Percentiles rank a stretch among this genome's conserved stretches.
Conservation (phyloP, 2,113 vertebrate species). For the Condylura cristata region DNA sequence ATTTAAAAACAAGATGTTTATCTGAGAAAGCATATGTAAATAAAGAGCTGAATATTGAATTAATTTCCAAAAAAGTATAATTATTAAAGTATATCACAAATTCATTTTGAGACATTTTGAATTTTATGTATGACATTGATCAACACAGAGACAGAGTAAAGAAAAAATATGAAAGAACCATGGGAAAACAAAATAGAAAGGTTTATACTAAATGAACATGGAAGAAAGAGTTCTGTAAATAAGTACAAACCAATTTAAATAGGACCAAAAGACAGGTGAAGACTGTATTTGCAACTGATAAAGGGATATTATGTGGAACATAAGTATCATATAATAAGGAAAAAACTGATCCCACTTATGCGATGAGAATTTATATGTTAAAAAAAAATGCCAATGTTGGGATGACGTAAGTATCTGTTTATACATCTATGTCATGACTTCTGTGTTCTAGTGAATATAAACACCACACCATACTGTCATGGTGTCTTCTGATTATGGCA, state of each 20-base stretch:
- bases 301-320: not conserved
- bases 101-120: not conserved
- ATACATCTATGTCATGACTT: not conserved
- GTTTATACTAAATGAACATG: not conserved
- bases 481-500: not conserved
- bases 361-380: not conserved
- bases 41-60: not conserved
- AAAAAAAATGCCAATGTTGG: not conserved
- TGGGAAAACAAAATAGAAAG: constrained; percentile 23
- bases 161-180: not conserved
- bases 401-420: not conserved
- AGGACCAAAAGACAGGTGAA: not conserved
- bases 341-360: not conserved
- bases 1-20: not conserved
- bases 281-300: not conserved
- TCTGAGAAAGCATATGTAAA: constrained; percentile 2
- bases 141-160: not conserved
- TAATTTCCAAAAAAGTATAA: not conserved
- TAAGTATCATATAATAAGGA: not conserved
- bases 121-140: not conserved
- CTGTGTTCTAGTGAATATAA: not conserved
- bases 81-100: not conserved
- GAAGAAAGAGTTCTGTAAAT: not conserved
- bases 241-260: constrained; percentile 23
- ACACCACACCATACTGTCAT: not conserved